Evolutionary conservation across 2,113 vertebrate genomes (phyloP).

Genomic region (Lagenorhynchus albirostris): DNA sequence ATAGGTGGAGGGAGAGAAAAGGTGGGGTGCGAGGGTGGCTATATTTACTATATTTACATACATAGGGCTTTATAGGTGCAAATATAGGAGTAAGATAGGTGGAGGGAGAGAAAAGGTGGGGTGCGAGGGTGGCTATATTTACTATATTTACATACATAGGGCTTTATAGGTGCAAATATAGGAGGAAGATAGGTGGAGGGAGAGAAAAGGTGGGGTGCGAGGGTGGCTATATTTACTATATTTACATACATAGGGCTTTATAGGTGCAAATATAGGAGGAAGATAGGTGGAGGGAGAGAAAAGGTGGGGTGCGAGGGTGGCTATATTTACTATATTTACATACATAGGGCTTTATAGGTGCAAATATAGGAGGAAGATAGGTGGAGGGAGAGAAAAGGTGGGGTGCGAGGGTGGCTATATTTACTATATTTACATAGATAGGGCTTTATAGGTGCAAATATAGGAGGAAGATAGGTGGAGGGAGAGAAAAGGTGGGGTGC

Average conservation of each 20-base stretch:
- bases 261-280: not conserved
- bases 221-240: too few species aligned
- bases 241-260: not conserved
- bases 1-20: not conserved
- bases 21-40: too few species aligned
- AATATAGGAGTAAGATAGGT: not conserved
- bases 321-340: not conserved
- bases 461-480: too few species aligned
- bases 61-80: not conserved
- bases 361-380: not conserved
- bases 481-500: not conserved
- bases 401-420: too few species aligned
- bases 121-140: too few species aligned
- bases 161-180: not conserved
- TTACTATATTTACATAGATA: not conserved
- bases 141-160: not conserved
- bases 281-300: not conserved
- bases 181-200: too few species aligned
- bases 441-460: not conserved
- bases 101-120: not conserved
- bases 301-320: not conserved
- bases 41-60: not conserved
- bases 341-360: not conserved
- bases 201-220: not conserved
- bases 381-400: not conserved